Evolutionary conservation across 1,140 invertebrate genomes (phyloP).

Genomic region (Trichonephila clavipes): DNA sequence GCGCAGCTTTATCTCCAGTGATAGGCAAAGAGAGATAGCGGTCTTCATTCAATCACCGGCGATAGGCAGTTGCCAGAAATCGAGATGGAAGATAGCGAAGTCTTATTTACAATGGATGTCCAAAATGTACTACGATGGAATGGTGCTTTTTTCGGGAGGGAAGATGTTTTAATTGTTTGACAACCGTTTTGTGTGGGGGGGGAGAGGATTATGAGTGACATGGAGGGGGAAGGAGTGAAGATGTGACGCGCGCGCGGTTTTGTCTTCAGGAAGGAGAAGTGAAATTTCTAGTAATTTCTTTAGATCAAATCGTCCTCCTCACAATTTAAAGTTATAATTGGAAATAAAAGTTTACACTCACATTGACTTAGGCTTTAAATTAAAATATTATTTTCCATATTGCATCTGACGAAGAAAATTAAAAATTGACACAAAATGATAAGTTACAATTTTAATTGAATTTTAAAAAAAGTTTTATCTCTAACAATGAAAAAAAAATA

Average conservation of each 20-base stretch:
- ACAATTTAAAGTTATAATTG: too few relatives aligned
- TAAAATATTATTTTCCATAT: too few relatives aligned
- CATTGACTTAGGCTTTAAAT: too few relatives aligned
- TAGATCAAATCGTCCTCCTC: too few relatives aligned
- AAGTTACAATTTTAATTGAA: too few relatives aligned
- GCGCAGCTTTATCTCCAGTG: neutral
- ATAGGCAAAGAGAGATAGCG: neutral
- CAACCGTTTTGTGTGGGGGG: neutral
- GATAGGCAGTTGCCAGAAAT: conserved; percentile 47
- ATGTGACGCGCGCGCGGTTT: too few relatives aligned
- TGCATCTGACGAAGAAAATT: too few relatives aligned
- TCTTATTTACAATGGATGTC: conserved; percentile 63
- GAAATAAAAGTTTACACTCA: too few relatives aligned
- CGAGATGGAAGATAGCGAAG: neutral
- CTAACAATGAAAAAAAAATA: too few relatives aligned
- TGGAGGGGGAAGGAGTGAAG: neutral
- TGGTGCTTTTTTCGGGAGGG: neutral
- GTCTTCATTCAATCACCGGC: conserved; percentile 54
- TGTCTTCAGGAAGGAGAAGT: neutral
- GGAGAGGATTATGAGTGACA: neutral
- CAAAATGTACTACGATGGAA: neutral
- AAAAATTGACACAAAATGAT: too few relatives aligned
- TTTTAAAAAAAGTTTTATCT: too few relatives aligned
- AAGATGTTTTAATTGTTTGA: conserved; percentile 43
- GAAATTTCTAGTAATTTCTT: neutral